Evolutionary conservation across 2,797 vertebrate species (phyloP).

Genomic region (Natrix natrix): DNA sequence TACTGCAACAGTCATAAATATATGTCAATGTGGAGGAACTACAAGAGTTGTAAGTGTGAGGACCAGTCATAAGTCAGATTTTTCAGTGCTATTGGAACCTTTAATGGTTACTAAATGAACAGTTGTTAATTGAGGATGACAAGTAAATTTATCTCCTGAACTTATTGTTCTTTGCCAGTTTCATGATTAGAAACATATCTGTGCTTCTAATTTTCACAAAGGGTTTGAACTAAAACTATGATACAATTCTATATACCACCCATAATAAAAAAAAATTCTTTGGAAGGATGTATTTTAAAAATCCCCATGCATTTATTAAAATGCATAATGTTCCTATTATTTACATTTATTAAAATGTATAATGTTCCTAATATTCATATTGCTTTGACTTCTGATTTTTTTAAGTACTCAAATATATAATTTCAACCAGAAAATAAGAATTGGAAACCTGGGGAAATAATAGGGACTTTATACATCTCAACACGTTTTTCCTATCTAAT

Average conservation of each 20-base stretch:
- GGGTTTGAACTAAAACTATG: not conserved
- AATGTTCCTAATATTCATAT: slow-evolving; percentile 8
- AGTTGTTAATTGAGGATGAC: not conserved
- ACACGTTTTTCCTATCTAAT: slow-evolving; percentile 72
- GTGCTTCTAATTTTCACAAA: not conserved
- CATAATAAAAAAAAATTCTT: slow-evolving; percentile 33
- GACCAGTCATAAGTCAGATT: not conserved
- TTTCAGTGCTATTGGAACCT: not conserved
- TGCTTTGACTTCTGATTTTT: slow-evolving; percentile 62
- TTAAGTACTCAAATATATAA: slow-evolving; percentile 70
- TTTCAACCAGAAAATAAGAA: slow-evolving; percentile 68
- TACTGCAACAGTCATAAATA: not conserved
- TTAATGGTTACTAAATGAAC: not conserved
- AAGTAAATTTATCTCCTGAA: not conserved
- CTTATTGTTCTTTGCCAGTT: not conserved
- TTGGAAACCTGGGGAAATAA: slow-evolving; percentile 69
- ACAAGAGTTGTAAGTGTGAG: not conserved
- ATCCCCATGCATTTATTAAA: slow-evolving; percentile 28
- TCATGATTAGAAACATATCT: not conserved
- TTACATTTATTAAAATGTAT: slow-evolving; percentile 22
- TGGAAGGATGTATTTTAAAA: slow-evolving; percentile 33
- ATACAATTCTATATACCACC: not conserved
- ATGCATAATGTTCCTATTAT: not conserved
- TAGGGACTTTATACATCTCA: slow-evolving; percentile 67
- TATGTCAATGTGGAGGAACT: not conserved